Base-by-base conservation (phyloP, 2,113 vertebrate genomes). In the Propithecus coquereli region DNA sequence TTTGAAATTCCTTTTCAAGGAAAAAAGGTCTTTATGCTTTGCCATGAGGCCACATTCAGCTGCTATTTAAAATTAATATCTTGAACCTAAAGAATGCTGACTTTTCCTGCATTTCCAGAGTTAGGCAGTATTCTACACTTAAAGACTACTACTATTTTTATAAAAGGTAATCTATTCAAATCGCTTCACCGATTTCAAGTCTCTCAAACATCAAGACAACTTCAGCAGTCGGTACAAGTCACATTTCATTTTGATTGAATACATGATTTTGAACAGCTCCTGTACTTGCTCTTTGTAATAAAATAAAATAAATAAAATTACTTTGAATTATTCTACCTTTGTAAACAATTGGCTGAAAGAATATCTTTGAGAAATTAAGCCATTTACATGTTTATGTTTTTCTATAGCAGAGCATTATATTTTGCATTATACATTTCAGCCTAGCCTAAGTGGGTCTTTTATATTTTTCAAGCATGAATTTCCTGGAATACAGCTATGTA, bases 81-180 rank as follows among this genome's bases (percentile, higher is more conserved):
- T 99, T 99, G 98, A 99, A 99, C 98, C 98, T 98, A 98, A 98
- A 98, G 99, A 98, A 98, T 98, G 98, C 99, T 98, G 99, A 98
- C 98, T 99, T 98, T 98, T 98, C 98, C 98, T 98, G 97, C 98
- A 97, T 98, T 98, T 99, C 98, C 98, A 98, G 98, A 98, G 98
- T 98, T 98, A 98, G 98, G 98, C 98, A 98, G 99, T 98, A 96
- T 99, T 99, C 98, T 98, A 98, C 98, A 98, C 98, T 98, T 98
- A 98, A 98, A 99, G 98, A 99, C 98, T 98, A 99, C 99, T 99
- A 99, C 98, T 99, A 99, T 99, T 99, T 99, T 99, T 99, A 98
- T 99, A 99, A 98, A 98, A 98, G 98, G 98, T 98, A 97, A 98
- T 97, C 98, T 98, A 96, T 98, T 98, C 95, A 98, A 97, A 98